phyloP scores from a whole-genome alignment of 1,140 invertebrate species.

The Megathymus violae region DNA sequence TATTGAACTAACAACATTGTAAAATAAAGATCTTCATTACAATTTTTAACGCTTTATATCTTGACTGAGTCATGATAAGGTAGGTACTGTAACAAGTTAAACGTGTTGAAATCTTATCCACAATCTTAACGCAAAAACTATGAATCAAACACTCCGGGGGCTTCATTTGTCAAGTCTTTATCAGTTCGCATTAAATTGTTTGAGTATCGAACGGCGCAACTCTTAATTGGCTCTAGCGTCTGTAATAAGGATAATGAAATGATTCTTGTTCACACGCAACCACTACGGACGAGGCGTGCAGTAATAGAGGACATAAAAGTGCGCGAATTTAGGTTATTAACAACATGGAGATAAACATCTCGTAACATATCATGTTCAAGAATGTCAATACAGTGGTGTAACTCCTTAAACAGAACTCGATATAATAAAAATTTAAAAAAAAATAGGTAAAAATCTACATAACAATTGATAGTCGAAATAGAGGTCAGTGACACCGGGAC shows the following conservation, averaged over 20 bases:
- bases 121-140: background rate
- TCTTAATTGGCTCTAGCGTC: conserved; percentile 1
- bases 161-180: conserved; percentile 8
- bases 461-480: background rate
- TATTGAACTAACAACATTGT: no score
- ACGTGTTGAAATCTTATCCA: background rate
- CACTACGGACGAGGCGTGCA: background rate
- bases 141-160: background rate
- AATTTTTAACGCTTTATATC: no score
- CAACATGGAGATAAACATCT: no score
- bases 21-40: no score
- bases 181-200: conserved; percentile 14
- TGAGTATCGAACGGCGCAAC: background rate
- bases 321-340: background rate
- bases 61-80: background rate
- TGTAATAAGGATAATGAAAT: conserved; percentile 13
- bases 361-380: no score
- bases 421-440: background rate
- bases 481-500: background rate
- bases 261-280: background rate
- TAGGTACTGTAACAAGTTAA: background rate
- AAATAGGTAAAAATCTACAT: background rate
- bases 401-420: no score
- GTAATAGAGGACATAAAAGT: background rate
- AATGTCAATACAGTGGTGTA: no score